Percentiles rank a stretch among this genome's conserved stretches.
These are phyloP conservation scores for Platypus cylindrus DNA, from an alignment of 2,888 invertebrate genomes.

Conservation along the genomic window DNA sequence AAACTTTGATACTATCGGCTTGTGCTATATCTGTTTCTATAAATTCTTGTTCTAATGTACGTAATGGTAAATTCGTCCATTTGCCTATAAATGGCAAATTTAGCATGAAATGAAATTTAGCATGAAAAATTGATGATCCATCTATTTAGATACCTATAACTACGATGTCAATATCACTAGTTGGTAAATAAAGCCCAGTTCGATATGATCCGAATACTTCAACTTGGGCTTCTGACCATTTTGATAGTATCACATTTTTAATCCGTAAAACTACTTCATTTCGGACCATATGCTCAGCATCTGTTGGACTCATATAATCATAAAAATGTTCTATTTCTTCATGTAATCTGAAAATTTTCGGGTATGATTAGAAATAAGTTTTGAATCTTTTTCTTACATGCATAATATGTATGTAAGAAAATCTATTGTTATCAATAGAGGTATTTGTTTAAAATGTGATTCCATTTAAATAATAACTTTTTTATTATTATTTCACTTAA, in stretches of 20 bases:
- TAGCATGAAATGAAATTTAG: no score
- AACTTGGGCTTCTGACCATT: slow-evolving; percentile 90
- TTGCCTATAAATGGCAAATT: slow-evolving; percentile 48
- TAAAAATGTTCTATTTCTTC: slow-evolving; percentile 97
- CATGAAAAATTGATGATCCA: neutral
- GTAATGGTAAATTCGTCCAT: slow-evolving; percentile 83
- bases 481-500: no score
- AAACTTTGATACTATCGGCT: slow-evolving; percentile 81
- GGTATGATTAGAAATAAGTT: no score
- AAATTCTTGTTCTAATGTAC: slow-evolving; percentile 83
- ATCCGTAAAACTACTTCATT: slow-evolving; percentile 82
- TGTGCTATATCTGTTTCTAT: slow-evolving; percentile 82
- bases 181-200: slow-evolving; percentile 94
- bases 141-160: slow-evolving; percentile 41
- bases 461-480: no score
- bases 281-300: slow-evolving; percentile 81
- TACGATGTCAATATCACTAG: slow-evolving; percentile 64
- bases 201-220: slow-evolving; percentile 97
- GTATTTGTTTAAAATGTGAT: no score
- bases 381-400: no score
- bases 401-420: no score
- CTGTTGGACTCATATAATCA: slow-evolving; percentile 85
- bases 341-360: slow-evolving; percentile 71
- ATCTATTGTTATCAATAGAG: no score
- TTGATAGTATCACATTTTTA: slow-evolving; percentile 68